Evolutionary conservation across 2,888 invertebrate genomes (phyloP), one percentile per base, ranked within the genome.

Genomic region (Eupithecia pulchellata): DNA sequence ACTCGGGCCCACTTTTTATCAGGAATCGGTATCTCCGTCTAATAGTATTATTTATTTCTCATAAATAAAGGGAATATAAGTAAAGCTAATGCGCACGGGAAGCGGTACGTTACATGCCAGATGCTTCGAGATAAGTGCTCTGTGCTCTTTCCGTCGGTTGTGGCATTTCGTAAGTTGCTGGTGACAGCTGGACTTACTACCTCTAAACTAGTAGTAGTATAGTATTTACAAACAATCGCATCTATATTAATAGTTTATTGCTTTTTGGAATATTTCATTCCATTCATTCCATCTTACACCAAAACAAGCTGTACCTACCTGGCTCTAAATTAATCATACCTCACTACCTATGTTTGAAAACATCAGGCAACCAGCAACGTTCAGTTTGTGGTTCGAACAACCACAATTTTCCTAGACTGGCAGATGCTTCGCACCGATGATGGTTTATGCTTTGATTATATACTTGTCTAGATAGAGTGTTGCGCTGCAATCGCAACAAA

Each of bases 21-120:
- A 90, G 91, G 89, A 93, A 93, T 94, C 92, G 92, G 93, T 93
- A 94, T 94, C 94, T 93, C 92, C 85, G 89, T 92, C 93, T 93
- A 93, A 92, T 94, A 93, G 92, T 93, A 94, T 94, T 93, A 93
- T 94, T 94, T 93, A 93, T 94, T 92, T 92, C 92, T 93, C 93
- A 93, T 93, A 93, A 93, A 93, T 93, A 93, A 93, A 88, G 87
- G 88, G 91, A 91, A 91, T 91, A 91, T 91, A 91, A 90, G 91
- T 92, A 88, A 92, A 91, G 90, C 89, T 91, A 92, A 93, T 90
- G 91, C 89, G 86, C 85, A 88, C 90, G 90, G 90, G 91, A 89
- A 91, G 90, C 90, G 89, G 90, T 89, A 90, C 86, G 89, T 91
- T 91, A 91, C 89, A 88, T 86, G 90, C 88, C 87, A 87, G 90